Evolutionary conservation across 2,113 vertebrate genomes (phyloP), one percentile per base, ranked within the genome.

Genomic region (Takifugu flavidus): DNA sequence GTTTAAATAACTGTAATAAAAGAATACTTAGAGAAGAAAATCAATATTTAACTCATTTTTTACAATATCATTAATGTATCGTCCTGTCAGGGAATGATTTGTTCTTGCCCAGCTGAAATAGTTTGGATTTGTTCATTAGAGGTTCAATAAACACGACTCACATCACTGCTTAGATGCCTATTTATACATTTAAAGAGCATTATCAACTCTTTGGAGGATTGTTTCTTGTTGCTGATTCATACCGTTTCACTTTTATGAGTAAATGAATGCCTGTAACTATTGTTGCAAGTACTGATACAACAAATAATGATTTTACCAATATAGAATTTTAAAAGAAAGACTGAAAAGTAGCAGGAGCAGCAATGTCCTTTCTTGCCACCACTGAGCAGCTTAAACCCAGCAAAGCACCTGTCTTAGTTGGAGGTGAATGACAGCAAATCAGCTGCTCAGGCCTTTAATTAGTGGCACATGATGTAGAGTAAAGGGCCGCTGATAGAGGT

Each of bases 401-500:
- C 44, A 74, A 63, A 85, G 75, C 55, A 75, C 46, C 59, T 67
- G 60, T 8, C 6, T 43, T 43, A 46, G 66, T 70, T 27, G 7
- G 14, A 4, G 55, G 46, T 20, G 43, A 66, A 53, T 20, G 59
- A 56, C 52, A 60, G 43, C 8, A 14, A 47, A 45, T 46, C 57
- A 49, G 53, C 65, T 56, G 59, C 70, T 61, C 49, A 25, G 3
- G 20, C 56, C 53, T 78, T 49, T 82, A 84, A 86, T 87, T 71
- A 76, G 47, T 61, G 69, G 62, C 62, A 54, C 80, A 65, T 79
- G 82, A 87, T 61, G 74, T 60, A 62, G 53, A 70, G 25, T 6
- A 54, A 65, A 70, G 82, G 78, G 56, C 56, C 47, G 54, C 49
- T 74, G 65, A 81, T 62, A 50, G 62, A 83, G 84, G 82, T 86